phyloP scores from a whole-genome alignment of 2,797 vertebrate genomes.

The Leptoclinus maculatus region DNA sequence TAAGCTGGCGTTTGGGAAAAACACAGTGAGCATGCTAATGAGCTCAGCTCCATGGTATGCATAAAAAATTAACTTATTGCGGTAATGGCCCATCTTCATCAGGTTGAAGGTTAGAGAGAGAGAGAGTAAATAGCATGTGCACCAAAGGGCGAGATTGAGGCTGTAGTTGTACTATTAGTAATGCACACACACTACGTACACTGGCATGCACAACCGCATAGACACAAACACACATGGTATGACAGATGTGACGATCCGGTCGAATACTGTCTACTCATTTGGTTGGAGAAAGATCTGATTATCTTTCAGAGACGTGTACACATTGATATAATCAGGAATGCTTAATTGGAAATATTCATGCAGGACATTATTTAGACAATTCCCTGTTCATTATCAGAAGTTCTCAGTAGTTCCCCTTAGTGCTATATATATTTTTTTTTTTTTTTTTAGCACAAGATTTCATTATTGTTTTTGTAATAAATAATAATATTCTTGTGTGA shows the following conservation, averaged over 20 bases:
- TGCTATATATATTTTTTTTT: slow-evolving; percentile 1
- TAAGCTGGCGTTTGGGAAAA: slow-evolving; percentile 7
- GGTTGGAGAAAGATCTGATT: slow-evolving; percentile 41
- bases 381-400: slow-evolving; percentile 45
- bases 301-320: slow-evolving; percentile 58
- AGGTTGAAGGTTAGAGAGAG: not conserved
- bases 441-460: slow-evolving; percentile 16
- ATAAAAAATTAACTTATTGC: slow-evolving; percentile 16
- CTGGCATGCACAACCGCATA: slow-evolving; percentile 21
- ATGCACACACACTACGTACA: slow-evolving; percentile 12
- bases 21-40: slow-evolving; percentile 5
- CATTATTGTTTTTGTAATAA: slow-evolving; percentile 42
- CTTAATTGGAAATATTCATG: slow-evolving; percentile 67
- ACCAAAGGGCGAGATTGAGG: slow-evolving; percentile 29
- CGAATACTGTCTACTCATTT: slow-evolving; percentile 39
- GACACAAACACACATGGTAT: slow-evolving; percentile 17
- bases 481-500: slow-evolving; percentile 23
- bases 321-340: slow-evolving; percentile 58
- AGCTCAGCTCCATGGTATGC: not conserved
- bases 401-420: slow-evolving; percentile 17
- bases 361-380: slow-evolving; percentile 53
- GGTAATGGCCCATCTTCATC: slow-evolving; percentile 18
- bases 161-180: slow-evolving; percentile 24
- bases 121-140: slow-evolving; percentile 23
- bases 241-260: slow-evolving; percentile 37